Evolutionary conservation across 2,113 vertebrate species (phyloP).

Genomic region (Pteropus alecto): DNA sequence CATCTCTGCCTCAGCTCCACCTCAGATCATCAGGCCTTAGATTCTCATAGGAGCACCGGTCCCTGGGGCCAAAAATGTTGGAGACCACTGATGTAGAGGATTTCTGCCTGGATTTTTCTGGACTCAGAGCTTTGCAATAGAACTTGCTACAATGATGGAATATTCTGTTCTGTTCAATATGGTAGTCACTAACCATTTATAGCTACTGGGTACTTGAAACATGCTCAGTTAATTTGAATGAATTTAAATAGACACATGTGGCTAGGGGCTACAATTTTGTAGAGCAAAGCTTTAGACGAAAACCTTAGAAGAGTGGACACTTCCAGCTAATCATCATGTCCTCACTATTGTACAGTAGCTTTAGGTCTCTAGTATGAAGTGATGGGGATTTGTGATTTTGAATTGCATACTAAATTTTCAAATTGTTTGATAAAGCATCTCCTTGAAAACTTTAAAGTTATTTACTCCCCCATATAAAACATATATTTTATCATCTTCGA

Average conservation of each 20-base stretch:
- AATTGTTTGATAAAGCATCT: conserved; percentile 19
- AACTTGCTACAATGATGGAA: background rate
- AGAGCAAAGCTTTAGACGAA: conserved; percentile 14
- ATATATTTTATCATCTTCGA: background rate
- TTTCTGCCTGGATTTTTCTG: conserved; percentile 4
- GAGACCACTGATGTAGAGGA: background rate
- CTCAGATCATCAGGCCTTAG: too few relatives aligned
- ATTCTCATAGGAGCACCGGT: too few relatives aligned
- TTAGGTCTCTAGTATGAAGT: background rate
- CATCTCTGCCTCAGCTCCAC: too few relatives aligned
- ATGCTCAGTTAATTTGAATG: background rate
- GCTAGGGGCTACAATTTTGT: background rate
- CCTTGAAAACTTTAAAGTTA: conserved; percentile 15
- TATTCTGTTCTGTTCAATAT: background rate
- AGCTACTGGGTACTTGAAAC: background rate
- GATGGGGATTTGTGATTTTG: conserved; percentile 23
- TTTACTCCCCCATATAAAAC: background rate
- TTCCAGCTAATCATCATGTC: background rate
- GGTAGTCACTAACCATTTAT: background rate
- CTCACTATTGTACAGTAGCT: background rate
- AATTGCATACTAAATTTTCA: conserved; percentile 22
- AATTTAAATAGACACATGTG: background rate
- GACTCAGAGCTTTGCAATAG: background rate
- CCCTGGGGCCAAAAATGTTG: too few relatives aligned
- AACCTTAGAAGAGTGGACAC: background rate